Base-by-base conservation (phyloP, 2,113 vertebrate species). In the Alligator sinensis region DNA sequence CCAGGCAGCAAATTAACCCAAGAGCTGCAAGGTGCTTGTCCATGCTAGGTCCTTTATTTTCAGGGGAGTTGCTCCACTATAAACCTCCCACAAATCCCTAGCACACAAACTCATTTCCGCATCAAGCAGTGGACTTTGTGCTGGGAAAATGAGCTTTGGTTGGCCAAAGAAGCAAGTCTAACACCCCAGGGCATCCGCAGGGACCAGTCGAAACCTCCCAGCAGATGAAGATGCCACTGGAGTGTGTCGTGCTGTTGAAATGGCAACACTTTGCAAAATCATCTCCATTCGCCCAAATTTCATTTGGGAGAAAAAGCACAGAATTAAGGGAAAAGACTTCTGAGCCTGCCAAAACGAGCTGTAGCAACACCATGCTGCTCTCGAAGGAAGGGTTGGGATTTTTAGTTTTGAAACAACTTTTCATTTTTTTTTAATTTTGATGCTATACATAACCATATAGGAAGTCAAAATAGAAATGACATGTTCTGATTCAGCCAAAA, bases 211-310 rank as follows among this genome's bases (percentile, higher is more conserved):
- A 76, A 64, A 76, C 10, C 34, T 18, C 47, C 47, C 30, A 38
- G 22, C 30, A 30, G 30, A 70, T 30, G 17, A n/a, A 30, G 61
- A 47, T 77, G 57, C 10, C 18, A 18, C 70, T 3, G 0, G 12
- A 10, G 47, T 78, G 6, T 10, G 4, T 17, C 0, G 0, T 9
- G 63, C 19, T 4, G 4, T 27, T 12, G 5, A 68, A 27, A n/a
- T 1, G 3, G 21, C 34, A 61, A 11, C 62, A 5, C 62, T 18
- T 58, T 24, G n/a, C 27, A 27, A 80, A 47, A 30, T 27, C 15
- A 13, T 0, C 0, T 4, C 9, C 4, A 0, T 55, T 0, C 12
- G 9, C 12, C 72, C 5, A 58, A 27, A 27, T 15, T 1, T 3
- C 25, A 12, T 75, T 9, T 13, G 17, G 11, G 28, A 58, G 57